Base-by-base conservation (phyloP, 2,113 vertebrate species). In the Salvelinus alpinus region DNA sequence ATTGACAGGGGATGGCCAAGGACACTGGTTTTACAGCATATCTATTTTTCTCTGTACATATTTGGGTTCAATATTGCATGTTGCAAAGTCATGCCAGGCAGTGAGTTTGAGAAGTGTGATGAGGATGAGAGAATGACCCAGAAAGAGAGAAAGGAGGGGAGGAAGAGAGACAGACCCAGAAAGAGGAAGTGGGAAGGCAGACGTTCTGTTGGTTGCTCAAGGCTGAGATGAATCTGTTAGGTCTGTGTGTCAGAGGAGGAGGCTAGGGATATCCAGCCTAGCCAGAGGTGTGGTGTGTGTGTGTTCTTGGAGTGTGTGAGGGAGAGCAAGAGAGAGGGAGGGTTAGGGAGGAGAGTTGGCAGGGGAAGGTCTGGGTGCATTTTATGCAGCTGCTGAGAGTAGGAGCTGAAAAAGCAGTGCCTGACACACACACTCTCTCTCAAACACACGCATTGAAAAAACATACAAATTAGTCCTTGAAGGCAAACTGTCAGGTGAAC, bases 151-250 rank as follows among this genome's bases (percentile, higher is more conserved):
- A 13, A 57, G 75, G 80, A 70, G 27, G 72, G 68, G 44, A 44
- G 38, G 38, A 11, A 44, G 38, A 44, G 9, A 44, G 38, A 44
- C 38, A 44, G 38, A 44, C 38, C 2, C 38, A 44, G 9, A 44
- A 44, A 44, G 84, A 79, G 80, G 74, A 75, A 78, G 20, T 57
- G 5, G 3, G 60, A 72, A 8, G 47, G 24, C 64, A 14, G 79
- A 4, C 38, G 8, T 44, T 44, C 8, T 64, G 54, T 71, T 64
- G 78, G 64, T 60, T 90, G 86, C 38, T 44, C 9, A 44, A 44
- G 89, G 87, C 89, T 88, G 91, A 90, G 88, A 86, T 88, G 87
- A 90, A 92, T 92, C 90, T 92, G 90, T 90, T 91, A 90, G 88
- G 90, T 90, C 89, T 85, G 89, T 11, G 38, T 88, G 88, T 92